Conservation (phyloP, 2,888 invertebrate species). For the Leucozona laternaria region DNA sequence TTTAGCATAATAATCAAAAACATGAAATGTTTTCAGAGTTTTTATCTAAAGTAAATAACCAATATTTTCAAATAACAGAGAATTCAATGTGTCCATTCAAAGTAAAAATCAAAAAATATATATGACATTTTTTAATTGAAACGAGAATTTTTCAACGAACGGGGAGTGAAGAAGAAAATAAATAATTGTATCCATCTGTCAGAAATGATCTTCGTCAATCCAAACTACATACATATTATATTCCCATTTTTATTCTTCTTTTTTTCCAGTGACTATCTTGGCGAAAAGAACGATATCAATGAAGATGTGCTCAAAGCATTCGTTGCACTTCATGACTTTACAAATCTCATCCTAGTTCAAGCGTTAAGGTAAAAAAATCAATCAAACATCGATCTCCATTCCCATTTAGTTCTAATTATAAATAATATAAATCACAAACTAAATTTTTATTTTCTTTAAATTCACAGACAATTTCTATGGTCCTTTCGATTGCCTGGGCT, state of each 20-base stretch:
- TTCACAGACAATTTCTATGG: slow-evolving; percentile 96
- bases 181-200: too few relatives aligned
- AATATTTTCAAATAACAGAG: too few relatives aligned
- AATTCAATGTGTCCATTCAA: too few relatives aligned
- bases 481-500: slow-evolving; percentile 98
- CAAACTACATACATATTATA: too few relatives aligned
- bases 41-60: too few relatives aligned
- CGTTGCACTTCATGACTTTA: slow-evolving; percentile 98
- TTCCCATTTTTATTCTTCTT: background rate
- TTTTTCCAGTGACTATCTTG: slow-evolving; percentile 91
- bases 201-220: too few relatives aligned
- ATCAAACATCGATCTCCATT: background rate
- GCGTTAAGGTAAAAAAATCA: slow-evolving; percentile 89
- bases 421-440: slow-evolving; percentile 14
- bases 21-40: too few relatives aligned
- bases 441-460: slow-evolving; percentile 63
- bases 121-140: too few relatives aligned
- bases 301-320: slow-evolving; percentile 97
- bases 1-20: too few relatives aligned
- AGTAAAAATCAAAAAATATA: too few relatives aligned
- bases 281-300: slow-evolving; percentile 98
- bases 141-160: too few relatives aligned
- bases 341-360: slow-evolving; percentile 98
- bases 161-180: too few relatives aligned
- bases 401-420: background rate